These are phyloP conservation scores for Tringa solitaria DNA, from an alignment of 2,113 vertebrate genomes.

Conservation along the genomic window DNA sequence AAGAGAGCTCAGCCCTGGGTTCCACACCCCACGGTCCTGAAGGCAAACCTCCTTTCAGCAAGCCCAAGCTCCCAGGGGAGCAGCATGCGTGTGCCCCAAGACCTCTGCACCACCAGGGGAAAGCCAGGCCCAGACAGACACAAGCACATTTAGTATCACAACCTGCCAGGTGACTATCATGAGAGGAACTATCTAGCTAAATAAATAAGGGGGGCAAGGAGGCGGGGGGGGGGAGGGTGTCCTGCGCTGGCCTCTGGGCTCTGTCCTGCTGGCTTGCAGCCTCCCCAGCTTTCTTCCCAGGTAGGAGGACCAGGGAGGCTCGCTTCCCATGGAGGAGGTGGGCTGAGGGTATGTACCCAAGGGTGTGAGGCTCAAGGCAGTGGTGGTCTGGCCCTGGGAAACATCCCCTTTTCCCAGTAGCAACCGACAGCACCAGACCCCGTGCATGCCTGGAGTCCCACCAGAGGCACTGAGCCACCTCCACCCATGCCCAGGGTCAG, in stretches of 20 bases:
- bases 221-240: too few relatives aligned
- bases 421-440: background rate
- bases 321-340: background rate
- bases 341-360: background rate
- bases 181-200: background rate
- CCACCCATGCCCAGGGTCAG: rapidly evolving
- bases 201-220: background rate
- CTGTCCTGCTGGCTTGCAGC: background rate
- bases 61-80: background rate
- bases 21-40: background rate
- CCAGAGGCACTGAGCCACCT: background rate
- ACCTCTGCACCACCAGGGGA: background rate
- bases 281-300: background rate
- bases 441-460: background rate
- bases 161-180: background rate
- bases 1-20: background rate
- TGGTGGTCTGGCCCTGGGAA: background rate
- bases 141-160: background rate
- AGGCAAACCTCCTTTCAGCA: background rate
- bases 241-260: slow-evolving; percentile 30
- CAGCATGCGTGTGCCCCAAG: background rate
- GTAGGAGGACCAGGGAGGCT: background rate
- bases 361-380: background rate
- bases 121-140: slow-evolving; percentile 35
- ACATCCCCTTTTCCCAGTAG: background rate